Evolutionary conservation across 2,888 invertebrate species (phyloP).

Genomic region (Slavum lentiscoides): DNA sequence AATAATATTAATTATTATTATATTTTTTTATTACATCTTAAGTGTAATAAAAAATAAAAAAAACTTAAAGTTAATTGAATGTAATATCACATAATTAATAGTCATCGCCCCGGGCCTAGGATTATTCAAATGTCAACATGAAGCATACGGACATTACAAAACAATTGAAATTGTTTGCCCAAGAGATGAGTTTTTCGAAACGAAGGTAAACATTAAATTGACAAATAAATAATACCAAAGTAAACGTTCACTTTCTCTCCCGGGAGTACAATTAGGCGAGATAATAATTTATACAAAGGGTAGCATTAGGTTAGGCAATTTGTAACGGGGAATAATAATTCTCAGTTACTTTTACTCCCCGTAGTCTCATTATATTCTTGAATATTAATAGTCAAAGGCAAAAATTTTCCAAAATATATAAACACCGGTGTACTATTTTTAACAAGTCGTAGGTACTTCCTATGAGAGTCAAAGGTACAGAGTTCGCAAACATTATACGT

Average conservation of each 20-base stretch:
- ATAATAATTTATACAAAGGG: conserved; percentile 33
- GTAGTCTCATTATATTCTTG: conserved; percentile 13
- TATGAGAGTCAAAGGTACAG: not conserved
- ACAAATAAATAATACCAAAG: conserved; percentile 19
- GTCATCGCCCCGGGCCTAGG: not conserved
- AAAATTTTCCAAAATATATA: conserved; percentile 4
- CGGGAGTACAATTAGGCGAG: conserved; percentile 16
- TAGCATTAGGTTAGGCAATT: conserved; percentile 18
- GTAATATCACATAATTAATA: not conserved
- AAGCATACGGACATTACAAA: not conserved
- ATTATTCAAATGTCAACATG: not conserved
- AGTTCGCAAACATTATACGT: not conserved
- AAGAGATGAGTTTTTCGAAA: not conserved
- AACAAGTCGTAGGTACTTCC: no score
- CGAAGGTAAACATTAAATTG: not conserved
- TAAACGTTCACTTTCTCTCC: conserved; percentile 11
- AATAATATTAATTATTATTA: no score
- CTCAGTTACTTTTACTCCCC: conserved; percentile 39
- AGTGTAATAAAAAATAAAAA: no score
- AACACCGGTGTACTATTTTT: not conserved
- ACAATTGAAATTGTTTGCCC: not conserved
- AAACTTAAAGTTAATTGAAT: no score
- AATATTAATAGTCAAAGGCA: conserved; percentile 37
- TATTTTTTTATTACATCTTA: no score
- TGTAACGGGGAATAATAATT: conserved; percentile 38